Percentiles rank a stretch among this genome's conserved stretches.
Evolutionary conservation across 2,113 vertebrate species (phyloP).

Genomic region (Centrocercus urophasianus): DNA sequence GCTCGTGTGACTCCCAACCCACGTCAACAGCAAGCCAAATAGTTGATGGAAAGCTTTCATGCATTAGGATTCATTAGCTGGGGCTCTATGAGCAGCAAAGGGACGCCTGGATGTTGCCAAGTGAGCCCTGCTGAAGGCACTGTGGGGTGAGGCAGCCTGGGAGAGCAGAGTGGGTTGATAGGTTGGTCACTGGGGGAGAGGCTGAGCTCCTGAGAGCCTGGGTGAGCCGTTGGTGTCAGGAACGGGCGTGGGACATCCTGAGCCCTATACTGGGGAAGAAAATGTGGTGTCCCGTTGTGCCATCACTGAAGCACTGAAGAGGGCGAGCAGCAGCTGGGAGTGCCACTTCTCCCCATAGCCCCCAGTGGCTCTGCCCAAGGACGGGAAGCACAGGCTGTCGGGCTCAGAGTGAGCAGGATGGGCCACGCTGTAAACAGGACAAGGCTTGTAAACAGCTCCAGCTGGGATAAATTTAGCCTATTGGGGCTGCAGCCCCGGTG

Average conservation of each 20-base stretch:
- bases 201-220: background rate
- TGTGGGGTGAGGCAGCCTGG: background rate
- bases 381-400: background rate
- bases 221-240: background rate
- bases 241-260: background rate
- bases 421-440: conserved; percentile 78
- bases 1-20: background rate
- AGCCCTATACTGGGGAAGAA: background rate
- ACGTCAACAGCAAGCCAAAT: background rate
- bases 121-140: background rate
- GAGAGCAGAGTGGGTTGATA: too few species aligned
- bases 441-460: conserved; percentile 81
- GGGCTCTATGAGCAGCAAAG: background rate
- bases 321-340: background rate
- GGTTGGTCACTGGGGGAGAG: background rate
- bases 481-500: conserved; percentile 64
- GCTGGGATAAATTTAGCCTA: conserved; percentile 79
- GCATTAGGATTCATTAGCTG: background rate
- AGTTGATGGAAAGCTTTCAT: background rate
- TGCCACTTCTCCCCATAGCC: background rate
- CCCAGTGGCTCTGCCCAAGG: rapidly evolving
- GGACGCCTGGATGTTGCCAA: background rate
- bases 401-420: conserved; percentile 58
- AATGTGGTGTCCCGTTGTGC: background rate
- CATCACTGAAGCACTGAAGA: background rate